phyloP scores from a whole-genome alignment of 2,888 invertebrate genomes.

The Endomychus coccineus region DNA sequence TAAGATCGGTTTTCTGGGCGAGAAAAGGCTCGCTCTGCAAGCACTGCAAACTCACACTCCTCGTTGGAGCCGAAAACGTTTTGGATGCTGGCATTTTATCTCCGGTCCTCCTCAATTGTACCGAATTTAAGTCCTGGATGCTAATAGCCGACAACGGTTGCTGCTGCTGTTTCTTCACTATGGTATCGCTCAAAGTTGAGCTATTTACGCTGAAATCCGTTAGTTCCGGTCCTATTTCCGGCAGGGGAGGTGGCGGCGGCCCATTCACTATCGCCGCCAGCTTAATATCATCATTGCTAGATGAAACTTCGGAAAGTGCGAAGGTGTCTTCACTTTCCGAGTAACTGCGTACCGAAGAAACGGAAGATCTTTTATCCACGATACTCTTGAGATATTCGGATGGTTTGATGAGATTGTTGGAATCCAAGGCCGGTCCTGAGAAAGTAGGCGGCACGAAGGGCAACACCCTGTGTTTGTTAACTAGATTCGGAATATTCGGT shows the following conservation, averaged over 20 bases:
- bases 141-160: constrained; percentile 84
- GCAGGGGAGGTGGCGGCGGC: constrained; percentile 49
- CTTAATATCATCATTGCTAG: constrained; percentile 19
- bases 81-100: constrained; percentile 69
- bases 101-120: constrained; percentile 69
- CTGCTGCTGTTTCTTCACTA: constrained; percentile 46
- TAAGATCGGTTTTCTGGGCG: constrained; percentile 75
- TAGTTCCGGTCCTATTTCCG: constrained; percentile 26
- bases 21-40: constrained; percentile 64
- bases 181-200: constrained; percentile 16
- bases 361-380: constrained; percentile 51
- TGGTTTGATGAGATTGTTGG: constrained; percentile 82
- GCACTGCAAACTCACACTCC: constrained; percentile 70
- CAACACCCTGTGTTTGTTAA: constrained; percentile 77
- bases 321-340: constrained; percentile 38
- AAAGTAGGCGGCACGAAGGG: constrained; percentile 91
- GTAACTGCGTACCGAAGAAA: constrained; percentile 42
- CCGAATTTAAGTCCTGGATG: constrained; percentile 78
- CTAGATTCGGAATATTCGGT: constrained; percentile 53
- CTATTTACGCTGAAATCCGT: constrained; percentile 12
- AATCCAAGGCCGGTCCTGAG: constrained; percentile 55
- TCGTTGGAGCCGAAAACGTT: constrained; percentile 71
- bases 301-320: too few relatives aligned
- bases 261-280: too few relatives aligned
- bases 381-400: constrained; percentile 87